A percentile compares a stretch with the other conserved stretches of the same genome.
Conservation (phyloP, 2,888 invertebrate genomes). For the Torymus tubicola region DNA sequence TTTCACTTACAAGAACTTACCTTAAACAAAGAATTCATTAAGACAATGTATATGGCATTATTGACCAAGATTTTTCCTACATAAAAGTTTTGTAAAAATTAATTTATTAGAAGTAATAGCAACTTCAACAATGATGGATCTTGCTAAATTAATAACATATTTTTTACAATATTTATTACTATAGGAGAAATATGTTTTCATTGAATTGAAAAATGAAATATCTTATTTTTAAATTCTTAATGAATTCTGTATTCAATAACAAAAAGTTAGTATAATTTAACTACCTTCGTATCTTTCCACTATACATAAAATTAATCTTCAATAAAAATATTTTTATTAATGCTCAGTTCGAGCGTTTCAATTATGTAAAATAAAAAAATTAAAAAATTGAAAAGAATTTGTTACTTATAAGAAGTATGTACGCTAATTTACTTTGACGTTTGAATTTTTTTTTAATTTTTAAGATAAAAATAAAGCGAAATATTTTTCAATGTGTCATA, state of each 20-base stretch:
- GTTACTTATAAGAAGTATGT: too few species aligned
- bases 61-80: too few species aligned
- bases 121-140: too few species aligned
- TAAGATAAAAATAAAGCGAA: not conserved
- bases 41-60: not conserved
- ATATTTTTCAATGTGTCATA: too few species aligned
- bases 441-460: not conserved
- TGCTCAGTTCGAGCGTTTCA: not conserved
- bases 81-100: too few species aligned
- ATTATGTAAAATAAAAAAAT: not conserved
- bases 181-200: not conserved
- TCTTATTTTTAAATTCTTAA: not conserved
- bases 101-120: too few species aligned
- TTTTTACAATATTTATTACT: not conserved
- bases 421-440: too few species aligned
- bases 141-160: too few species aligned
- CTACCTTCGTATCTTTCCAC: conserved; percentile 32
- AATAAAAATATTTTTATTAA: not conserved
- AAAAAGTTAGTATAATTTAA: conserved; percentile 17
- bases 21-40: conserved; percentile 21
- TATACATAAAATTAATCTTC: conserved; percentile 19
- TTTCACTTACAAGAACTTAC: not conserved
- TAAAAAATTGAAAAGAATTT: not conserved
- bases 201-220: not conserved
- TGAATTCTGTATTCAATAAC: conserved; percentile 28